Evolutionary conservation across 2,797 vertebrate genomes (phyloP).

Genomic region (Brotula barbata): DNA sequence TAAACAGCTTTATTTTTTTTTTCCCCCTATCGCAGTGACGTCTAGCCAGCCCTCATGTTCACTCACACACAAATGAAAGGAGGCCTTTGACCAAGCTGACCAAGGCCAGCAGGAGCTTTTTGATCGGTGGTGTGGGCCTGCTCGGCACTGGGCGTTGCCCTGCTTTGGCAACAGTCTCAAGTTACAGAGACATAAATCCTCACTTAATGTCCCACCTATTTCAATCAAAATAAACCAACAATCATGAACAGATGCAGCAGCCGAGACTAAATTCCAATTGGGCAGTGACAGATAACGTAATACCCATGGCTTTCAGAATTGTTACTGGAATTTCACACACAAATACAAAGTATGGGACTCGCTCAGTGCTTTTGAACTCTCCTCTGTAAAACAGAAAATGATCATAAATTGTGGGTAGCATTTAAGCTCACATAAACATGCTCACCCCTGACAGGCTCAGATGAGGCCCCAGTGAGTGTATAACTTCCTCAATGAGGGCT

Average conservation of each 20-base stretch:
- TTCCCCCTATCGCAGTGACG: not conserved
- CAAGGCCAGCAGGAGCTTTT: conserved; percentile 66
- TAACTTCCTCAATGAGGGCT: conserved; percentile 91
- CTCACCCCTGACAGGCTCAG: conserved; percentile 91
- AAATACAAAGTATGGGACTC: not conserved
- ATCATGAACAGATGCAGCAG: conserved; percentile 18
- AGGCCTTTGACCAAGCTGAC: conserved; percentile 65
- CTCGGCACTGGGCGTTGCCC: conserved; percentile 63
- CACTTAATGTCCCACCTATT: conserved; percentile 71
- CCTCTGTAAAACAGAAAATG: not conserved
- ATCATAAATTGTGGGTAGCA: not conserved
- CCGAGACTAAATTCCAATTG: conserved; percentile 17
- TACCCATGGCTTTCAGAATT: not conserved
- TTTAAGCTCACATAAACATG: not conserved
- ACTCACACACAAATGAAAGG: conserved; percentile 40
- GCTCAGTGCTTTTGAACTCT: not conserved
- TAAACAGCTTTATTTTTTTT: conserved; percentile 10
- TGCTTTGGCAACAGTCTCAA: conserved; percentile 70
- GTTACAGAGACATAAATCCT: conserved; percentile 73
- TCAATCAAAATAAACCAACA: conserved; percentile 59
- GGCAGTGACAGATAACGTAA: not conserved
- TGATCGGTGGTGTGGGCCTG: conserved; percentile 63
- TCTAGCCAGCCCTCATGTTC: conserved; percentile 42
- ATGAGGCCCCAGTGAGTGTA: conserved; percentile 86
- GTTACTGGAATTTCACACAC: not conserved